Evolutionary conservation across 2,113 vertebrate genomes (phyloP).

Genomic region (Boulengerochromis microlepis): DNA sequence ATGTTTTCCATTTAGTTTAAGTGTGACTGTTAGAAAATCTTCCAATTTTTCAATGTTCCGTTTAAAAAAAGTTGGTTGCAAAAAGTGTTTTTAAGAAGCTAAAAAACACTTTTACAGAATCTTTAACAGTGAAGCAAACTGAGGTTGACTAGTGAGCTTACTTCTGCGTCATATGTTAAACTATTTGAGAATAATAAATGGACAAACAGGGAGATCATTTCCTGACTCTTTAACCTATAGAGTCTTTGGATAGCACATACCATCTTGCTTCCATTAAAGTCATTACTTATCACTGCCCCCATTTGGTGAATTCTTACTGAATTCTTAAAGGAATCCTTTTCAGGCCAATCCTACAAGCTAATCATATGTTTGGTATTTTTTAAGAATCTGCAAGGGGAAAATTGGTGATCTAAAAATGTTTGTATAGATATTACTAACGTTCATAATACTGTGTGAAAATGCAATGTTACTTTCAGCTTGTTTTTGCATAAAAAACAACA

Average conservation of each 20-base stretch:
- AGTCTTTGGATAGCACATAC: background rate
- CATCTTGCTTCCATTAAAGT: conserved; percentile 23
- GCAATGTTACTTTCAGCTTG: background rate
- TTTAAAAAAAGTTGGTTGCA: background rate
- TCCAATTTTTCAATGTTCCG: background rate
- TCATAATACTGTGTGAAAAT: background rate
- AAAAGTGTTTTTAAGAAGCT: background rate
- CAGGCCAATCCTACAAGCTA: background rate
- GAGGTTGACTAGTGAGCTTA: background rate
- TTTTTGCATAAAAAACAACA: background rate
- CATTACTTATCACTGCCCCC: background rate
- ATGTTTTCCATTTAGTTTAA: background rate
- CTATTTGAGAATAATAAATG: background rate
- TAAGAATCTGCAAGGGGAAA: background rate
- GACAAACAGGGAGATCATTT: conserved; percentile 5
- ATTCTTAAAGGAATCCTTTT: background rate
- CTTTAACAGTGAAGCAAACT: background rate
- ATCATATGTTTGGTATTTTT: background rate
- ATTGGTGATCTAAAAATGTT: background rate
- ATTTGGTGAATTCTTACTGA: background rate
- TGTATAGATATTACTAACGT: background rate
- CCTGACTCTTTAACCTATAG: background rate
- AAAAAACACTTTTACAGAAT: background rate
- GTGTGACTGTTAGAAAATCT: background rate
- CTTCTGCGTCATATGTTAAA: background rate